A percentile compares a stretch with the other conserved stretches of the same genome.
Evolutionary conservation across 2,113 vertebrate genomes (phyloP).

Genomic region (Vidua macroura): DNA sequence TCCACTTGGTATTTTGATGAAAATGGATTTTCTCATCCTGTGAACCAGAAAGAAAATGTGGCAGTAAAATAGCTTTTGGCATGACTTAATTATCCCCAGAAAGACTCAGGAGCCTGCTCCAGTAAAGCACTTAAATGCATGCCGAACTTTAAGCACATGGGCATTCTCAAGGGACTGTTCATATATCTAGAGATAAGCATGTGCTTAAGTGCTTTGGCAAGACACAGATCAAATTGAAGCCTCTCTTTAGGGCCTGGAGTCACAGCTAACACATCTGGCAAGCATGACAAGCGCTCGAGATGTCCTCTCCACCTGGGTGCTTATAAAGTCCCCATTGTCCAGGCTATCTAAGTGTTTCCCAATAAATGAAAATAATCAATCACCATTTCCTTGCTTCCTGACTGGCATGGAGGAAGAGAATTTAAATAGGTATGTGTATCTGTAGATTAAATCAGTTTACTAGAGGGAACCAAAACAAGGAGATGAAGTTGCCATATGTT

Average conservation of each 20-base stretch:
- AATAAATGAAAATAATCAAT: constrained; percentile 37
- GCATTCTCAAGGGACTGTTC: constrained; percentile 37
- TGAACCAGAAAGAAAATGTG: constrained; percentile 67
- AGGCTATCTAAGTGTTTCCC: neutral
- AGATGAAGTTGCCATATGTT: constrained; percentile 39
- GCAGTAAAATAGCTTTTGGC: constrained; percentile 49
- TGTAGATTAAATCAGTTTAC: constrained; percentile 25
- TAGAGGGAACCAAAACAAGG: neutral
- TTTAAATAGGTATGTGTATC: neutral
- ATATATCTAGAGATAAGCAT: constrained; percentile 47
- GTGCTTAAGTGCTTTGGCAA: constrained; percentile 36
- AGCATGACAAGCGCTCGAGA: rapidly evolving
- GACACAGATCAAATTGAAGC: constrained; percentile 22
- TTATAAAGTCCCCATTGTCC: neutral
- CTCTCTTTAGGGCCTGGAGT: neutral
- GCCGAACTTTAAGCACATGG: constrained; percentile 21
- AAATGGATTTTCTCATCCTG: constrained; percentile 71
- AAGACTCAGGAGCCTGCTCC: constrained; percentile 48
- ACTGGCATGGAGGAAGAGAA: neutral
- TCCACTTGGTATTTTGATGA: constrained; percentile 64
- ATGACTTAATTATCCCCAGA: constrained; percentile 59
- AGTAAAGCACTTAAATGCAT: constrained; percentile 47
- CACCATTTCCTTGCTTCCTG: neutral
- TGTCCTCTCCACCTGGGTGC: neutral
- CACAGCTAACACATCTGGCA: neutral